Evolutionary conservation across 2,888 invertebrate species (phyloP).

Genomic region (Chloroclysta siterata): DNA sequence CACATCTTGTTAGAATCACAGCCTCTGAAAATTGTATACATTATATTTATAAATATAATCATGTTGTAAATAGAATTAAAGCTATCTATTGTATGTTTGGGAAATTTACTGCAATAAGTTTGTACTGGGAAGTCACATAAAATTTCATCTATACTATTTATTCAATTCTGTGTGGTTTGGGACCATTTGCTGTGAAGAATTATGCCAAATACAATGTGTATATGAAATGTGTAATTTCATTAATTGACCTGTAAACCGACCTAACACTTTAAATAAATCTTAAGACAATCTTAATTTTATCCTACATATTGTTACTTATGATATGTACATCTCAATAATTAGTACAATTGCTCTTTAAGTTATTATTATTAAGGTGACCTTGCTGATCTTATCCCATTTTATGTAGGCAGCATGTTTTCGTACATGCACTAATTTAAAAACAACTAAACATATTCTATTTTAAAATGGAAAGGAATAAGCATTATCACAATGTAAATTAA

Average conservation of each 20-base stretch:
- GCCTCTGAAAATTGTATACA: constrained; percentile 34
- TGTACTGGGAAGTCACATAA: constrained; percentile 28
- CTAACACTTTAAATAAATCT: background rate
- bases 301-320: constrained; percentile 3
- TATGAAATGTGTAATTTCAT: constrained; percentile 40
- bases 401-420: background rate
- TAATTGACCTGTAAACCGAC: constrained; percentile 29
- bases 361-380: background rate
- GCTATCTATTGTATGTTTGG: constrained; percentile 28
- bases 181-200: constrained; percentile 61
- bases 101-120: constrained; percentile 32
- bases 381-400: background rate
- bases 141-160: constrained; percentile 24
- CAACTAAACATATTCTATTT: background rate
- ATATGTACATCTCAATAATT: constrained; percentile 28
- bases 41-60: constrained; percentile 25
- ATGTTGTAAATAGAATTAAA: constrained; percentile 45
- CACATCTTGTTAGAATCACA: constrained; percentile 30
- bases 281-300: constrained; percentile 8
- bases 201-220: constrained; percentile 65
- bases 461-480: constrained; percentile 22
- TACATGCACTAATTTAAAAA: background rate
- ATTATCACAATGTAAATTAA: constrained; percentile 20
- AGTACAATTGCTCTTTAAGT: background rate
- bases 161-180: constrained; percentile 54